These are phyloP conservation scores for Plebejus argus DNA, from an alignment of 2,888 invertebrate genomes.

Conservation along the genomic window DNA sequence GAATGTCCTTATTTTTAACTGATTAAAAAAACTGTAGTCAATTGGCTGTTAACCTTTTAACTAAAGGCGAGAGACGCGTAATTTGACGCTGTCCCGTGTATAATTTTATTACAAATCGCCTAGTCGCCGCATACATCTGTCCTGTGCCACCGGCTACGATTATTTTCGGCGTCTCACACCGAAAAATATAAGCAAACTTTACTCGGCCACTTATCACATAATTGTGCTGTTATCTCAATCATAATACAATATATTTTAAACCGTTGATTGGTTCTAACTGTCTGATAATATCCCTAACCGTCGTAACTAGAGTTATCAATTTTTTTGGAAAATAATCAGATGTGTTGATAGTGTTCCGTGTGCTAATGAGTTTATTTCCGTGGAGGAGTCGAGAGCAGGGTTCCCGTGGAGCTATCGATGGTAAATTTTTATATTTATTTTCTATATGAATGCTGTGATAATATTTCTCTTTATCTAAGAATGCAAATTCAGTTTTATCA, in stretches of 20 bases:
- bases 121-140: constrained; percentile 68
- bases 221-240: constrained; percentile 74
- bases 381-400: not conserved
- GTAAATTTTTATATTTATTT: constrained; percentile 26
- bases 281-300: constrained; percentile 59
- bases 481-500: constrained; percentile 40
- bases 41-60: constrained; percentile 82
- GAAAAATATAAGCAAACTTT: constrained; percentile 48
- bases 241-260: constrained; percentile 69
- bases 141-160: constrained; percentile 46
- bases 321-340: constrained; percentile 41
- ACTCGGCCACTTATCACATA: constrained; percentile 69
- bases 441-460: not conserved
- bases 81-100: constrained; percentile 78
- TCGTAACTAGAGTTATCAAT: constrained; percentile 44
- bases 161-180: constrained; percentile 56
- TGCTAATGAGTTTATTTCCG: constrained; percentile 10
- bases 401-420: constrained; percentile 14
- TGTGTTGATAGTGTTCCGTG: constrained; percentile 34
- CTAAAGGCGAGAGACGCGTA: constrained; percentile 80
- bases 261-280: constrained; percentile 73
- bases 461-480: constrained; percentile 37
- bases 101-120: constrained; percentile 78
- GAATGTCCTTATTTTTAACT: constrained; percentile 78
- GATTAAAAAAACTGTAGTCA: constrained; percentile 80